Evolutionary conservation across 2,797 vertebrate species (phyloP).

Genomic region (Galaxias olidus): DNA sequence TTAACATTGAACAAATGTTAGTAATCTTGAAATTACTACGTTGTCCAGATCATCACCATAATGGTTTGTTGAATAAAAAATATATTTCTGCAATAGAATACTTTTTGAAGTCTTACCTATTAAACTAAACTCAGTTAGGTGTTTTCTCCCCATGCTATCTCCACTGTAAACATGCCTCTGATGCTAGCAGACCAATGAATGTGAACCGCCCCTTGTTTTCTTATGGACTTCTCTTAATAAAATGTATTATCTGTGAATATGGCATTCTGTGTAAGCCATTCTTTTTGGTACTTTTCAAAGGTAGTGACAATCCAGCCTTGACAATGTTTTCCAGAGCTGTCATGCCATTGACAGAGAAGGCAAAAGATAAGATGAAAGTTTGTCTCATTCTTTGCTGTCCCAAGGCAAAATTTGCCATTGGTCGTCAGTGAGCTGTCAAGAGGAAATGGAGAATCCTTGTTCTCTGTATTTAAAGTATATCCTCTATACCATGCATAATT

Average conservation of each 20-base stretch:
- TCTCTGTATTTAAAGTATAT: conserved; percentile 29
- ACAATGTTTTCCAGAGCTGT: conserved; percentile 13
- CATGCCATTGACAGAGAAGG: conserved; percentile 41
- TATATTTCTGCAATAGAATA: conserved; percentile 28
- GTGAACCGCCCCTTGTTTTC: conserved; percentile 65
- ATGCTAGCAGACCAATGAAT: conserved; percentile 79
- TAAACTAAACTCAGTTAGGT: not conserved
- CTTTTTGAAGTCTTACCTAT: conserved; percentile 27
- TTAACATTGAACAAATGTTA: conserved; percentile 67
- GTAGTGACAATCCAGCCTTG: conserved; percentile 9
- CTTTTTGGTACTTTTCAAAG: conserved; percentile 35
- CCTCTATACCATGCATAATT: conserved; percentile 34
- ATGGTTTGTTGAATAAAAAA: conserved; percentile 35
- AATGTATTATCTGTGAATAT: conserved; percentile 61
- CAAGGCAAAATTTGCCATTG: conserved; percentile 24
- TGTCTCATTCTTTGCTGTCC: conserved; percentile 43
- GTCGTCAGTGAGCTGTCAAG: conserved; percentile 55
- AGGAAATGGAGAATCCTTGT: conserved; percentile 28
- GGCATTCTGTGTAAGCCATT: conserved; percentile 15
- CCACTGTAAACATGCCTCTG: conserved; percentile 56
- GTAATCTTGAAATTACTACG: conserved; percentile 61
- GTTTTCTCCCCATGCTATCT: not conserved
- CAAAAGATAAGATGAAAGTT: conserved; percentile 24
- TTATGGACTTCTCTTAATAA: conserved; percentile 72
- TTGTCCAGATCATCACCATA: conserved; percentile 54